A percentile compares a stretch with the other conserved stretches of the same genome.
phyloP scores from a whole-genome alignment of 2,888 invertebrate genomes.

The Phaonia tiefii region DNA sequence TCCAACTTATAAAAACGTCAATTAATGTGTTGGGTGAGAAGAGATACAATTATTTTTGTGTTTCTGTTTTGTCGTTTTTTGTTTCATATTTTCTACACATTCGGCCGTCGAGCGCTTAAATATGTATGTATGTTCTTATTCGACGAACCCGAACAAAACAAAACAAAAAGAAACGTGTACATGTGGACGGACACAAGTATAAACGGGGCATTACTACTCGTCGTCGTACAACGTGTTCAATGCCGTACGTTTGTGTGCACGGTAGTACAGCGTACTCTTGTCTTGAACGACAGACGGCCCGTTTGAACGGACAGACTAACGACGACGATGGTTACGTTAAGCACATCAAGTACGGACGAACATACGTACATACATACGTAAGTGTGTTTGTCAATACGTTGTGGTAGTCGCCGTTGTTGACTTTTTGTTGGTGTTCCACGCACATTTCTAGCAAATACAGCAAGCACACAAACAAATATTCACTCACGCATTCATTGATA shows the following conservation, averaged over 20 bases:
- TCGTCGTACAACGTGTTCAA: conserved; percentile 40
- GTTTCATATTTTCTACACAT: conserved; percentile 55
- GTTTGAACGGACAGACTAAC: no score
- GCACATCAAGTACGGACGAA: neutral
- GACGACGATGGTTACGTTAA: neutral
- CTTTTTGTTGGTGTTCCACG: conserved; percentile 46
- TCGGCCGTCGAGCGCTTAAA: conserved; percentile 24
- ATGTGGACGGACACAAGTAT: conserved; percentile 19
- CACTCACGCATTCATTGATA: conserved; percentile 34
- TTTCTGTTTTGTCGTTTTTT: conserved; percentile 50
- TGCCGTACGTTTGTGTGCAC: conserved; percentile 23
- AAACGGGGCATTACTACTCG: neutral
- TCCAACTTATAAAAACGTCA: conserved; percentile 67
- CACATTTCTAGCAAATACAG: conserved; percentile 32
- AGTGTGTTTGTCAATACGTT: conserved; percentile 43
- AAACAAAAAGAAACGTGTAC: conserved; percentile 49
- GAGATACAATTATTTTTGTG: conserved; percentile 58
- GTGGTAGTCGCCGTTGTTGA: conserved; percentile 35
- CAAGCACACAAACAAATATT: neutral
- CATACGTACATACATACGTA: conserved; percentile 13
- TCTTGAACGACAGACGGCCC: conserved; percentile 43
- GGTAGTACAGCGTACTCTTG: neutral
- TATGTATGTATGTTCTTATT: neutral
- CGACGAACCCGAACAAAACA: conserved; percentile 44
- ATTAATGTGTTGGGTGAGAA: conserved; percentile 68